Base-by-base conservation (phyloP, 37 sponge, comb jelly and placozoan species). In the Amphimedon queenslandica region DNA sequence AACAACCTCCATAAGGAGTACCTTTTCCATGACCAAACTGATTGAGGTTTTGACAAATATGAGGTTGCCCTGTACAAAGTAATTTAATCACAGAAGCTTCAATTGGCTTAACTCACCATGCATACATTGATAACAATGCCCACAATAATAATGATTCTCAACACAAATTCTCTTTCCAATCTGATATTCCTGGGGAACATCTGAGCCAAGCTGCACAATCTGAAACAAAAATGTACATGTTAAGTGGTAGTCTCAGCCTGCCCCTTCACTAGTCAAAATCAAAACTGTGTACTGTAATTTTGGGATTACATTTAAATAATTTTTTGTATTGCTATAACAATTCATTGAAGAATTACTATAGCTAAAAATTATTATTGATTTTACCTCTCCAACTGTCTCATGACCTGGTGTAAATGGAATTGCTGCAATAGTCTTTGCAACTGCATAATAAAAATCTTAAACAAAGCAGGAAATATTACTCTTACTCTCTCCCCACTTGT, bases 101-200 rank as follows among this genome's bases (percentile, higher is more conserved):
- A 13, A 47, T 47, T n/a, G 13, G 53, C 13, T 47, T 18, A 6
- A n/a, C 76, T 69, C 77, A 89, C 87, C 87, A 40, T 88, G 87
- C 27, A 64, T 90, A 67, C 95, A 94, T 76, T 94, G 94, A 72
- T 84, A 94, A 57, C 94, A 94, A 58, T 82, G 51, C 37, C 95
- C 95, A 83, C 95, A 94, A 84, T 82, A 94, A 81, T 75, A 94
- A 68, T 94, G 95, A 77, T 94, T 94, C 76, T 94, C 95, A 3
- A 90, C 87, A 80, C 91, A 90, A 23, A 94, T 90, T 51, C 95
- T 74, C 64, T 66, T 79, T 23, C 95, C 95, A 1, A 87, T 41
- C 5, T 73, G 39, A 63, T 58, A 94, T 53, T 83, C 91, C 2
- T 68, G 41, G 34, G 81, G 71, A 35, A 81, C 88, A 11, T 71